Conservation (phyloP, 2,888 invertebrate species). For the Dolomedes plantarius region DNA sequence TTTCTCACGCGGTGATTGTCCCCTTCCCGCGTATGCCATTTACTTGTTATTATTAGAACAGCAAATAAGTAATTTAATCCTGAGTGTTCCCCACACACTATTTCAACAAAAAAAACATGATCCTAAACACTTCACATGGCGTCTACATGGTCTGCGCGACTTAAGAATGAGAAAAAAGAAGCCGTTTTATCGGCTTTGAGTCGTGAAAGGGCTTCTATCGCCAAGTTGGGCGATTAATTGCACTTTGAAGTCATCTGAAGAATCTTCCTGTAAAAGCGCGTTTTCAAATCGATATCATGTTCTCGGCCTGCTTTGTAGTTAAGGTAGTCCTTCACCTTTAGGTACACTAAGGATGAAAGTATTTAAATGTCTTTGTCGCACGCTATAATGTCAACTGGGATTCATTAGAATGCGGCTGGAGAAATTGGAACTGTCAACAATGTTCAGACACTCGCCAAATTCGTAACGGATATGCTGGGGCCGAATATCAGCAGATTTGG, state of each 20-base stretch:
- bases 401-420: constrained; percentile 49
- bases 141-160: too few species aligned
- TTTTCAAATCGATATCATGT: constrained; percentile 56
- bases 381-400: constrained; percentile 42
- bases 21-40: too few species aligned
- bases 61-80: too few species aligned
- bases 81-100: too few species aligned
- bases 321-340: constrained; percentile 54
- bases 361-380: constrained; percentile 66
- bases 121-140: too few species aligned
- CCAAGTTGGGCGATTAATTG: constrained; percentile 50
- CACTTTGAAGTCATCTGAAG: not conserved
- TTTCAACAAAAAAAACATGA: too few species aligned
- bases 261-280: constrained; percentile 29
- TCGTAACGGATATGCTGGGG: constrained; percentile 31
- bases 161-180: too few species aligned
- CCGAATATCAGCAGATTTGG: not conserved
- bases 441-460: constrained; percentile 29
- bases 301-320: constrained; percentile 35
- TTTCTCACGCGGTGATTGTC: too few species aligned
- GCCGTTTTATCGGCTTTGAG: too few species aligned
- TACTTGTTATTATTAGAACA: too few species aligned
- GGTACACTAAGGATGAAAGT: constrained; percentile 44
- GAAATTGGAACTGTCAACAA: constrained; percentile 46
- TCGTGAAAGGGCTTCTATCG: constrained; percentile 2